Conservation (phyloP, 2,113 vertebrate genomes). For the Callospermophilus lateralis region DNA sequence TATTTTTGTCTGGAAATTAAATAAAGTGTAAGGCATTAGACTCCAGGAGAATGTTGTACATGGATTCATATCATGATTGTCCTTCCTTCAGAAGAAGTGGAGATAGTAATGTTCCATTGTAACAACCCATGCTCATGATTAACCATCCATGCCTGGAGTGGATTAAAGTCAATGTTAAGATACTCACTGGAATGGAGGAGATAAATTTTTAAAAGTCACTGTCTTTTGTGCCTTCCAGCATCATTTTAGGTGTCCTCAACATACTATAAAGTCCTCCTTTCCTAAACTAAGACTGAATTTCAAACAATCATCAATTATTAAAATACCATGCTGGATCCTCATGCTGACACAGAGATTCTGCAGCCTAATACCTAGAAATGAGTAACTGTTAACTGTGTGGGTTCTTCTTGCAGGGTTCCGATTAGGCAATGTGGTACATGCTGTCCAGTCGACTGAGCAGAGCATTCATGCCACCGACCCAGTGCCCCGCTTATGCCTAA, state of each 20-base stretch:
- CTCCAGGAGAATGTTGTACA: not conserved
- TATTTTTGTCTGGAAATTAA: conserved; percentile 43
- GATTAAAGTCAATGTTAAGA: not conserved
- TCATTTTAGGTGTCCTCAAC: not conserved
- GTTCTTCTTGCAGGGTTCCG: conserved; percentile 93
- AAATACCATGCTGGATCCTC: not conserved
- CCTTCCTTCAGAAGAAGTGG: not conserved
- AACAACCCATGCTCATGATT: not conserved
- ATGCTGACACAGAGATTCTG: not conserved
- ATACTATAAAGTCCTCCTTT: not conserved
- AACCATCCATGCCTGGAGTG: not conserved
- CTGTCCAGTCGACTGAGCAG: conserved; percentile 91
- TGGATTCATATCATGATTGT: not conserved
- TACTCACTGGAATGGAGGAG: not conserved
- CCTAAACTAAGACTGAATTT: not conserved
- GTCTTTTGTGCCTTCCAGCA: not conserved
- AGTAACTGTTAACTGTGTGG: conserved; percentile 56
- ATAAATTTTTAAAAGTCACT: not conserved
- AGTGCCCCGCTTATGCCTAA: conserved; percentile 92
- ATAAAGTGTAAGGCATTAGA: not conserved
- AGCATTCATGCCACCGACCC: conserved; percentile 87
- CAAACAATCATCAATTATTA: not conserved
- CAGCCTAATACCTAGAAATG: rapidly evolving
- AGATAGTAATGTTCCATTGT: not conserved
- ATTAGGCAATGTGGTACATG: conserved; percentile 93